Evolutionary conservation across 2,888 invertebrate species (phyloP).

Genomic region (Euspilapteryx auroguttella): DNA sequence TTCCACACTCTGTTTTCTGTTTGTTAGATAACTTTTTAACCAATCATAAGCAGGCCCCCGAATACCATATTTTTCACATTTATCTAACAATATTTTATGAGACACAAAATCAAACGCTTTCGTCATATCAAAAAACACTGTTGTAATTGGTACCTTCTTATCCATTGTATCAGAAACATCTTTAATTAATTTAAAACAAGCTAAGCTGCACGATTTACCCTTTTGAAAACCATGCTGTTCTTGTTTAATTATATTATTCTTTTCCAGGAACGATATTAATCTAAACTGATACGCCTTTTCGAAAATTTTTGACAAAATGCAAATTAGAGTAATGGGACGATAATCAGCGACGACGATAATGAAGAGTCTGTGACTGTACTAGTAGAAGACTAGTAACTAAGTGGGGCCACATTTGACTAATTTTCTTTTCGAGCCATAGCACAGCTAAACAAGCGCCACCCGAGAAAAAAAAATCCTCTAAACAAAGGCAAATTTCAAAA

Average conservation of each 20-base stretch:
- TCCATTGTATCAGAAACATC: not conserved
- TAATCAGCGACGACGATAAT: too few species aligned
- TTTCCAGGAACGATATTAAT: not conserved
- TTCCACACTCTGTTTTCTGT: too few species aligned
- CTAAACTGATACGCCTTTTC: not conserved
- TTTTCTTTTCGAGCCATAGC: too few species aligned
- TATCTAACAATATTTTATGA: not conserved
- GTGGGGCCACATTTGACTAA: too few species aligned
- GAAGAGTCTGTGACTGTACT: too few species aligned
- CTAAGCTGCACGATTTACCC: not conserved
- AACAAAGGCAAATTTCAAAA: too few species aligned
- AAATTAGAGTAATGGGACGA: constrained; percentile 1
- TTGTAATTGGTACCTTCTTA: not conserved
- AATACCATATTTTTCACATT: not conserved
- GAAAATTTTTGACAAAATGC: constrained; percentile 1
- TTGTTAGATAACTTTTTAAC: constrained; percentile 1
- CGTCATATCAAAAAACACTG: not conserved
- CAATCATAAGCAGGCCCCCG: not conserved
- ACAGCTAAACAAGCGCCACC: too few species aligned
- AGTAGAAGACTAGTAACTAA: too few species aligned
- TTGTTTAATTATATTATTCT: not conserved
- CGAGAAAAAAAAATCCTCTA: too few species aligned
- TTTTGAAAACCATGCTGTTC: not conserved
- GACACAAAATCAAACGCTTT: not conserved
- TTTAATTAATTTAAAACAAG: not conserved